Evolutionary conservation across 2,797 vertebrate species (phyloP).

Genomic region (Paramormyrops hopkinsi): DNA sequence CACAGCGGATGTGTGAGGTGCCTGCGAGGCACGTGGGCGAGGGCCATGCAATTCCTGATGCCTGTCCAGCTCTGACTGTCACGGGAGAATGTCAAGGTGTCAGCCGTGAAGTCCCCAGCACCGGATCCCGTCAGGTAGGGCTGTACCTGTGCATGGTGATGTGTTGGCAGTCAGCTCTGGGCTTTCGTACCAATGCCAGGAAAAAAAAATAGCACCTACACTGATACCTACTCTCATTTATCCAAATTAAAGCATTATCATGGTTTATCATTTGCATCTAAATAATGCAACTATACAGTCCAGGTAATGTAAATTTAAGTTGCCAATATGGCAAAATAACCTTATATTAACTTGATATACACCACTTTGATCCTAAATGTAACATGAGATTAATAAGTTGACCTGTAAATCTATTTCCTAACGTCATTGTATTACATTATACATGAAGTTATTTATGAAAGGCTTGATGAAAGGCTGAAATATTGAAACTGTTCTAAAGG

Average conservation of each 20-base stretch:
- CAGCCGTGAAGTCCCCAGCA: conserved; percentile 6
- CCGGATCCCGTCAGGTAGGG: conserved; percentile 8
- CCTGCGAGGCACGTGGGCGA: not conserved
- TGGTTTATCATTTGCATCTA: not conserved
- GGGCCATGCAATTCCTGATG: not conserved
- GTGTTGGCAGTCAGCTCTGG: conserved; percentile 15
- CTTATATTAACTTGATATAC: not conserved
- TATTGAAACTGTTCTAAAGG: conserved; percentile 2
- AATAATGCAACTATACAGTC: not conserved
- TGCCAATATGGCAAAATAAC: not conserved
- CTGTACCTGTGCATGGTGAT: conserved; percentile 8
- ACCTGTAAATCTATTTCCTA: not conserved
- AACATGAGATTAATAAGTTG: not conserved
- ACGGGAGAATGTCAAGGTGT: conserved; percentile 11
- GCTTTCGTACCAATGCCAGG: not conserved
- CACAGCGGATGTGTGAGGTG: not conserved
- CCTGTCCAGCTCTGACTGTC: conserved; percentile 13
- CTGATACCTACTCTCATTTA: conserved; percentile 12
- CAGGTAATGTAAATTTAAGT: not conserved
- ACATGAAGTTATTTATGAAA: not conserved
- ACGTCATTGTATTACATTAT: not conserved
- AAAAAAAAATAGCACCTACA: not conserved
- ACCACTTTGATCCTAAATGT: not conserved
- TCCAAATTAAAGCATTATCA: not conserved
- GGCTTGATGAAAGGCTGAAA: not conserved